Base-by-base conservation (phyloP, 1,140 invertebrate genomes). In the Zaprionus nigranus region DNA sequence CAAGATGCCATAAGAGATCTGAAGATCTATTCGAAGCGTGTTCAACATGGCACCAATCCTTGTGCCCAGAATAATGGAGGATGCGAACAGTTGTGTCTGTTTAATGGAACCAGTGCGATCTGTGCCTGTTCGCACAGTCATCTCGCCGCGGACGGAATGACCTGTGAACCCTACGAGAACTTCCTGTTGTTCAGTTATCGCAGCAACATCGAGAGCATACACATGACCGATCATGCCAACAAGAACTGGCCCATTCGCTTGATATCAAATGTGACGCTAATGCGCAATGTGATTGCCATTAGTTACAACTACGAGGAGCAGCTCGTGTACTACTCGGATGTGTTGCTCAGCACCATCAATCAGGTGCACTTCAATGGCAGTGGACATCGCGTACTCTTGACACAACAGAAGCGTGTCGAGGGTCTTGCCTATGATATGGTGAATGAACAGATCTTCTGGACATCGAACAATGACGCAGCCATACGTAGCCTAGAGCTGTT, bases 281-380 rank as follows among this genome's bases (percentile, higher is more conserved):
- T 98, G 94, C 94, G 96, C 53, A 98, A 98, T 93, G 97, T 97
- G 4, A 97, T 98, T 82, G 97, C 96, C 30, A 93, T 98, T 6
- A 94, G 96, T 3, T 97, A 96, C 92, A 96, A 98, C 93, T 97
- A 97, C 90, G 93, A 93, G 65, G 93, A 93, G 3, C 93, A 95
- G 63, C 92, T 95, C 53, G 93, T 98, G 20, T 98, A 97, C 93
- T 98, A 97, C 93, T 98, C 97, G 1, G 97, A 98, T 92, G 97
- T 98, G 76, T 96, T 97, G 84, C 93, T 95, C 70, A 96, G 96
- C 56, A 96, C 96, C 59, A 97, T 98, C 75, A 97, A 97, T 92
- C 94, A 94, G 46, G 97, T 98, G n/a, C 94, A 94, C 88, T 98
- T 98, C 92, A 97, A 98, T 93, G 97, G 97, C 46, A 94, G 94